Conservation (phyloP, 2,797 vertebrate species). For the Ispidina lecontei region DNA sequence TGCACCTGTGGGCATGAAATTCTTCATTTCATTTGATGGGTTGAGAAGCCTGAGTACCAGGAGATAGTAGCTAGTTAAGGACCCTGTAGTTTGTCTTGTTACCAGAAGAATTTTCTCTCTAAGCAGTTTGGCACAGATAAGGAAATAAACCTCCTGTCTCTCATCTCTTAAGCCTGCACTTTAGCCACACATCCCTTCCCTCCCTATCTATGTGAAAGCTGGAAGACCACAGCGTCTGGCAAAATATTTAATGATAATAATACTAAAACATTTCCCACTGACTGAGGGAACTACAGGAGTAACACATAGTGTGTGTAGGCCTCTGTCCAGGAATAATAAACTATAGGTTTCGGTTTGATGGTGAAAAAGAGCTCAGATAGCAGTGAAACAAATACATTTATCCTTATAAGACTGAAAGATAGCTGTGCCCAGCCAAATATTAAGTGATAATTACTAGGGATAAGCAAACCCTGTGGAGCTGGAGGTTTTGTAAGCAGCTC, state of each 20-base stretch:
- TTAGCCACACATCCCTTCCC: conserved; percentile 33
- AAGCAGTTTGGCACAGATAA: conserved; percentile 43
- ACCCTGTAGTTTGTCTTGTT: background rate
- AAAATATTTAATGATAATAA: conserved; percentile 69
- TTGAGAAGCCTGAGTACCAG: background rate
- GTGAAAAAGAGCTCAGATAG: conserved; percentile 62
- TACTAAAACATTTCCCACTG: conserved; percentile 66
- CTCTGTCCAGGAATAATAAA: conserved; percentile 70
- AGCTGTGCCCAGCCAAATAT: conserved; percentile 63
- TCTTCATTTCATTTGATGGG: background rate
- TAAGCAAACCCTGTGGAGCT: conserved; percentile 63
- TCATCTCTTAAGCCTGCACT: conserved; percentile 34
- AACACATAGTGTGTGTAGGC: conserved; percentile 60
- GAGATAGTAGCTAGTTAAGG: background rate
- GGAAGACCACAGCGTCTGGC: conserved; percentile 40
- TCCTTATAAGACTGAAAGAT: conserved; percentile 61
- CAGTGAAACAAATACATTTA: conserved; percentile 70
- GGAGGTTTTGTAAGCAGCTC: conserved; percentile 62
- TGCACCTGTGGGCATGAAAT: background rate
- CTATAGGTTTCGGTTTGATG: conserved; percentile 44
- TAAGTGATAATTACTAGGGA: conserved; percentile 72
- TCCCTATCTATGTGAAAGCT: conserved; percentile 46
- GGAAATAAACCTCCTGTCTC: background rate
- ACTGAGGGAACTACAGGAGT: conserved; percentile 49
- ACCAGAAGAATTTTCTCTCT: conserved; percentile 18